Conservation (phyloP, 2,888 invertebrate species). For the Phymatocera aterrima region DNA sequence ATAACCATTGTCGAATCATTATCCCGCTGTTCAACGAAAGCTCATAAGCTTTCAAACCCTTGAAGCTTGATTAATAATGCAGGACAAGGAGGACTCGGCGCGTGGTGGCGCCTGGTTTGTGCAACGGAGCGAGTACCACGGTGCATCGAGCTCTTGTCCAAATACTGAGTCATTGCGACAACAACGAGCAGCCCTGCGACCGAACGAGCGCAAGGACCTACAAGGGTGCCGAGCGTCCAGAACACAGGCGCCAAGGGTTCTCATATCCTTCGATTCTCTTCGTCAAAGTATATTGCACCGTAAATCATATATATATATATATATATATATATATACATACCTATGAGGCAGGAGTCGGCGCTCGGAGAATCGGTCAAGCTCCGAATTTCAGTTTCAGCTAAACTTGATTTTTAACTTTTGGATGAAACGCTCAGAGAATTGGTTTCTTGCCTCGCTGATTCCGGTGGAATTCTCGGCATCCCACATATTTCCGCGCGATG, state of each 20-base stretch:
- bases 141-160: constrained; percentile 63
- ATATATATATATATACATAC: no score
- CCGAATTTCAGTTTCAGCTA: no score
- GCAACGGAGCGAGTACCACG: constrained; percentile 22
- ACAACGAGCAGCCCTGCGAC: constrained; percentile 55
- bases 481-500: no score
- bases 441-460: no score
- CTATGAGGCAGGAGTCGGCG: no score
- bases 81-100: constrained; percentile 14
- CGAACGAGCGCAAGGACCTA: background rate
- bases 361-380: no score
- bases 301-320: no score
- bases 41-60: constrained; percentile 23
- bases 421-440: no score
- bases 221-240: constrained; percentile 52
- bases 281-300: background rate
- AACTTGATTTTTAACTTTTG: no score
- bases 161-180: constrained; percentile 72
- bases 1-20: constrained; percentile 15
- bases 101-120: constrained; percentile 34
- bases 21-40: constrained; percentile 12
- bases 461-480: no score
- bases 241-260: constrained; percentile 23
- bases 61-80: constrained; percentile 36
- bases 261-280: background rate